These are phyloP conservation scores for Vireo altiloquus DNA, from an alignment of 2,113 vertebrate species.

Conservation along the genomic window DNA sequence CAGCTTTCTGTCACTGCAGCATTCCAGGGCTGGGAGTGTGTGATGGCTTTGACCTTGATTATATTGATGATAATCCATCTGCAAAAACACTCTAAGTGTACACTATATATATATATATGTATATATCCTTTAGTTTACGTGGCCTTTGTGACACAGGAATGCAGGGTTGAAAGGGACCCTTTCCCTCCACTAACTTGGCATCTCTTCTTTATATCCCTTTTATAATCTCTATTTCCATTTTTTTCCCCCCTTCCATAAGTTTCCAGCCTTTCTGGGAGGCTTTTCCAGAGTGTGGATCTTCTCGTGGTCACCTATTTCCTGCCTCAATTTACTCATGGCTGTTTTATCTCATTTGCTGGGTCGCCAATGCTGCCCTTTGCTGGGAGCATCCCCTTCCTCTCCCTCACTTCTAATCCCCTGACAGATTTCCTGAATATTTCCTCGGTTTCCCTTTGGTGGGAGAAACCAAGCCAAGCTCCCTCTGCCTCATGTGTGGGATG, in stretches of 20 bases:
- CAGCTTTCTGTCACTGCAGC: background rate
- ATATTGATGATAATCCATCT: background rate
- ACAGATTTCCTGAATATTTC: background rate
- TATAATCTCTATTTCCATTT: background rate
- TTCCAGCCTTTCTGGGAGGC: background rate
- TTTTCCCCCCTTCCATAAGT: background rate
- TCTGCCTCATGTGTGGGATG: background rate
- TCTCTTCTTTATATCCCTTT: background rate
- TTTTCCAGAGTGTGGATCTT: background rate
- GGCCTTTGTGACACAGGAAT: background rate
- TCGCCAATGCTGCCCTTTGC: background rate
- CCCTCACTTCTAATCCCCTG: background rate
- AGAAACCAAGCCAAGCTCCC: background rate
- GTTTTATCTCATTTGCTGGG: background rate
- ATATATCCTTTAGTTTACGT: background rate
- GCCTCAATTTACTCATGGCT: background rate
- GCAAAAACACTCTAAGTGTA: background rate
- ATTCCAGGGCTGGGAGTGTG: background rate
- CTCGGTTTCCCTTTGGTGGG: background rate
- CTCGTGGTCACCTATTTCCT: background rate
- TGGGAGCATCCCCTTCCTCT: background rate
- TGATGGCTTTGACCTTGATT: background rate
- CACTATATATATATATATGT: fast-evolving
- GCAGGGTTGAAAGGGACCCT: background rate
- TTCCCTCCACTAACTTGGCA: background rate